A percentile compares a stretch with the other conserved stretches of the same genome.
Evolutionary conservation across 1,140 invertebrate species (phyloP).

Genomic region (Aphelenchoides avenae): DNA sequence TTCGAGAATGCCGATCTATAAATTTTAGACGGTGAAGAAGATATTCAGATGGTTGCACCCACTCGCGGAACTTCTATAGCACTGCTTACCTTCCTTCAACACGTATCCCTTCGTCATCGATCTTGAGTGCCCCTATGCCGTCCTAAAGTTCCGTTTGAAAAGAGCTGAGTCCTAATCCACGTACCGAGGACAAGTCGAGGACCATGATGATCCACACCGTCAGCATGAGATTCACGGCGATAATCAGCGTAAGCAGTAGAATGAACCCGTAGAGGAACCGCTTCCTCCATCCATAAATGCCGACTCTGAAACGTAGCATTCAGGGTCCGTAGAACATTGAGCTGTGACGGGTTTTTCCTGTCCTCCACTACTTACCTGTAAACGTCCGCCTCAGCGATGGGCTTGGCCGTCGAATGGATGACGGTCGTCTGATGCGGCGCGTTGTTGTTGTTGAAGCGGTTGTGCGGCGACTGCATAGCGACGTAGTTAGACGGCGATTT

Average conservation of each 20-base stretch:
- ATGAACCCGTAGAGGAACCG: conserved; percentile 80
- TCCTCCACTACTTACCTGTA: too few species aligned
- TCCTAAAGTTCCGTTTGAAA: conserved; percentile 70
- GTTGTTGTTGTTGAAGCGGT: not conserved
- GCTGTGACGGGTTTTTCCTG: too few species aligned
- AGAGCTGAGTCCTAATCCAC: conserved; percentile 3
- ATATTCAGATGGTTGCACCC: conserved; percentile 69
- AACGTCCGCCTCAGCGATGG: conserved; percentile 53
- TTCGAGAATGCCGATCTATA: conserved; percentile 54
- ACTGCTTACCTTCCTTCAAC: too few species aligned
- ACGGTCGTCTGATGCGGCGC: conserved; percentile 49
- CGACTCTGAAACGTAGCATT: conserved; percentile 73
- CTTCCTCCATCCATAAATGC: conserved; percentile 90
- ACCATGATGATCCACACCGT: conserved; percentile 87
- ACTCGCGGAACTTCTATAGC: too few species aligned
- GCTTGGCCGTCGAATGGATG: conserved; percentile 55
- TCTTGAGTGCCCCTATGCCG: conserved; percentile 84
- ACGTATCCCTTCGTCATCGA: conserved; percentile 81
- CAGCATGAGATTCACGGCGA: conserved; percentile 85
- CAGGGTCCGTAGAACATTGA: too few species aligned
- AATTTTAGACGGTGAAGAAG: conserved; percentile 78
- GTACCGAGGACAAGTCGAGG: conserved; percentile 67
- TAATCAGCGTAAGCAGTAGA: conserved; percentile 75
- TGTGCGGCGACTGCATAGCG: conserved; percentile 9
- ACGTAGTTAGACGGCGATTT: conserved; percentile 20